Percentiles rank a stretch among this genome's conserved stretches.
phyloP scores from a whole-genome alignment of 2,888 invertebrate genomes.

The Geotrupes spiniger region DNA sequence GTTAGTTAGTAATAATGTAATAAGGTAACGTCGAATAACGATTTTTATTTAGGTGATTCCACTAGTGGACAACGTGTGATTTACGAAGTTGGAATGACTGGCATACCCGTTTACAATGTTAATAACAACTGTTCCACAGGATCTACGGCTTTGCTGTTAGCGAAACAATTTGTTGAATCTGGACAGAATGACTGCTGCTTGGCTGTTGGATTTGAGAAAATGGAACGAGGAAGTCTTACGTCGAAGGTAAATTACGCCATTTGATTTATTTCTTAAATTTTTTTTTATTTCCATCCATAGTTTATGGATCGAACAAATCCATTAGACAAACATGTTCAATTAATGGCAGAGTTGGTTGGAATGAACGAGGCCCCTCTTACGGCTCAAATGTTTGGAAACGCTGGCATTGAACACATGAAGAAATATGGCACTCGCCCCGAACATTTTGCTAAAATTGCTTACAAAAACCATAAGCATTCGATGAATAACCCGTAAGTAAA shows the following conservation, averaged over 20 bases:
- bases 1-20: slow-evolving; percentile 42
- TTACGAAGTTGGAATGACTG: slow-evolving; percentile 93
- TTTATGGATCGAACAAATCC: slow-evolving; percentile 83
- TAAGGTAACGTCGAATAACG: neutral
- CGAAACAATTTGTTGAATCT: slow-evolving; percentile 88
- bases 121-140: slow-evolving; percentile 99
- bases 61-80: slow-evolving; percentile 93
- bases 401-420: slow-evolving; percentile 93
- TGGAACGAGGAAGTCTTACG: slow-evolving; percentile 88
- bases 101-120: slow-evolving; percentile 96
- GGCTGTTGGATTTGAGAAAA: slow-evolving; percentile 97
- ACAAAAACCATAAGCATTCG: slow-evolving; percentile 97
- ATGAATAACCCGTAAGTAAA: slow-evolving; percentile 83
- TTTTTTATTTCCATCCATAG: slow-evolving; percentile 51
- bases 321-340: slow-evolving; percentile 80
- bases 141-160: slow-evolving; percentile 85
- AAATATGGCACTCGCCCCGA: slow-evolving; percentile 90
- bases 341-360: slow-evolving; percentile 81
- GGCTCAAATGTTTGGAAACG: slow-evolving; percentile 95
- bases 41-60: slow-evolving; percentile 68
- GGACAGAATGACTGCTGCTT: slow-evolving; percentile 84
- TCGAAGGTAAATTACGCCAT: slow-evolving; percentile 55
- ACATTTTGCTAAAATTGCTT: slow-evolving; percentile 96
- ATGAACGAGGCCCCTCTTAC: slow-evolving; percentile 82
- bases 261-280: neutral